phyloP scores from a whole-genome alignment of 1,140 invertebrate genomes.

The Drosophila kikkawai region DNA sequence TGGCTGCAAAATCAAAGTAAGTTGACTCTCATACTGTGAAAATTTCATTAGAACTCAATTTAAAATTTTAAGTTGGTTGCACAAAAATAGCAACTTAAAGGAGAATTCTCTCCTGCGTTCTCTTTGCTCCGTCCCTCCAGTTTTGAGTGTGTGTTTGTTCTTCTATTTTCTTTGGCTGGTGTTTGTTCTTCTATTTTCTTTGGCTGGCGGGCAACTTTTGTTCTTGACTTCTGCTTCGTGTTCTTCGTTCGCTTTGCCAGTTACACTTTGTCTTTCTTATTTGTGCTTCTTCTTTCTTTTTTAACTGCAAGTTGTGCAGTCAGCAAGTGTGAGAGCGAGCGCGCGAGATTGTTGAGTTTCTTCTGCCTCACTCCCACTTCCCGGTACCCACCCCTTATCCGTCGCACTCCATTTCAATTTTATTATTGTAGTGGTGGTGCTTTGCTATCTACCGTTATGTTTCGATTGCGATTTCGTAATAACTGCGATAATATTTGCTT shows the following conservation, averaged over 20 bases:
- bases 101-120: neutral
- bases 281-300: conserved; percentile 41
- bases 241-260: conserved; percentile 40
- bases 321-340: conserved; percentile 19
- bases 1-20: conserved; percentile 24
- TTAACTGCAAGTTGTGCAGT: conserved; percentile 37
- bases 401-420: conserved; percentile 38
- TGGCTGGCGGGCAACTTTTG: conserved; percentile 44
- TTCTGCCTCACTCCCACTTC: conserved; percentile 5
- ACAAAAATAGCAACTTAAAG: neutral
- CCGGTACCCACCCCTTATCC: neutral
- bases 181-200: conserved; percentile 15
- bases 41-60: too few species aligned
- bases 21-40: neutral
- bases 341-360: conserved; percentile 13
- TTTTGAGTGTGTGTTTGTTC: conserved; percentile 31
- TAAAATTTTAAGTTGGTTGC: neutral
- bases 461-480: conserved; percentile 77
- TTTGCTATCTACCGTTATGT: conserved; percentile 76
- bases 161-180: too few species aligned
- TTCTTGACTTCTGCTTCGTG: conserved; percentile 43
- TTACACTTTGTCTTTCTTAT: conserved; percentile 66
- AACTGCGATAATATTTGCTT: conserved; percentile 68
- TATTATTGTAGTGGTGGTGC: conserved; percentile 37
- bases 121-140: conserved; percentile 16